These are phyloP conservation scores for Misgurnus anguillicaudatus DNA, from an alignment of 2,113 vertebrate species.

Conservation along the genomic window DNA sequence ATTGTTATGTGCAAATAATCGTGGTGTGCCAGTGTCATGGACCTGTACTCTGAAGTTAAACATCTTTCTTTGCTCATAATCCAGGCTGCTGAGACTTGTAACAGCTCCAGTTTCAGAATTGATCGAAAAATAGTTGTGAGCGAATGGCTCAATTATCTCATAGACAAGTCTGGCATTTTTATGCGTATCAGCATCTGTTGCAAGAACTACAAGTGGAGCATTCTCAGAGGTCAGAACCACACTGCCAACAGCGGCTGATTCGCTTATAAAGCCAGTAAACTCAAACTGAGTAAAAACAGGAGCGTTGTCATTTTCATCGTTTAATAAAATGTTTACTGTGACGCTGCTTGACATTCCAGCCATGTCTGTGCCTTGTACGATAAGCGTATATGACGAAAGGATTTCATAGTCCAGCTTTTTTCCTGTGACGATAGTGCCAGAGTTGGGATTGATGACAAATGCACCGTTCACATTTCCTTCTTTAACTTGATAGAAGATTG, in stretches of 20 bases:
- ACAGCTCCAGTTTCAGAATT: conserved; percentile 83
- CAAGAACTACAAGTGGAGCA: conserved; percentile 78
- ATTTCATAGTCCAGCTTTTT: conserved; percentile 81
- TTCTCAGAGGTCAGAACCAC: conserved; percentile 79
- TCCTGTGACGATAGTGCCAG: conserved; percentile 77
- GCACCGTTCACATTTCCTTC: conserved; percentile 75
- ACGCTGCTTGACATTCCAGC: conserved; percentile 77
- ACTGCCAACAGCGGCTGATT: conserved; percentile 77
- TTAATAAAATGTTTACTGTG: conserved; percentile 74
- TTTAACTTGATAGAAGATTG: conserved; percentile 81
- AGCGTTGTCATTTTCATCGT: conserved; percentile 83
- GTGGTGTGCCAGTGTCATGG: conserved; percentile 77
- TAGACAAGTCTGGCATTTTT: conserved; percentile 81
- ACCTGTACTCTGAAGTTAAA: conserved; percentile 84
- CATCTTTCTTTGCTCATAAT: conserved; percentile 78
- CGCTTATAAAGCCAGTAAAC: conserved; percentile 80
- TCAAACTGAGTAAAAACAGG: conserved; percentile 75
- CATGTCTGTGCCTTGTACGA: conserved; percentile 83
- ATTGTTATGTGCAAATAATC: conserved; percentile 73
- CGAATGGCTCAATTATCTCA: conserved; percentile 80
- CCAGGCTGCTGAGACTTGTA: conserved; percentile 76
- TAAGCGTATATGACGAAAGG: conserved; percentile 71
- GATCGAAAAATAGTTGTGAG: conserved; percentile 80
- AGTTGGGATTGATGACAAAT: conserved; percentile 82
- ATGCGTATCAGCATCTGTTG: conserved; percentile 80